Conservation (phyloP, 1,140 invertebrate genomes). For the Periplaneta americana region DNA sequence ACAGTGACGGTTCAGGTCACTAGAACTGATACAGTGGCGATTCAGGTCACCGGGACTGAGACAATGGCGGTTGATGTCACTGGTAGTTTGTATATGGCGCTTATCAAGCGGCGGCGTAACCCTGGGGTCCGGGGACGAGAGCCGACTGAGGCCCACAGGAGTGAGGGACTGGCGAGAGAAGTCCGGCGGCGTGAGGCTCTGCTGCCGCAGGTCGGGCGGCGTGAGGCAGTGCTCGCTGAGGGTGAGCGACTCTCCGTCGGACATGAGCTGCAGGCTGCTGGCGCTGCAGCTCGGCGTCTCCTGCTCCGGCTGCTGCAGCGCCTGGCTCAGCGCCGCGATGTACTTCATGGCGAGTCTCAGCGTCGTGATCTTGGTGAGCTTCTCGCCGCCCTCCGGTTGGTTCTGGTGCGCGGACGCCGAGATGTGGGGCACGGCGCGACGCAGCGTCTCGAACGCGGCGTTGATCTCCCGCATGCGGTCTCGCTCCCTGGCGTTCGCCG, state of each 20-base stretch:
- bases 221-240: neutral
- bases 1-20: too few species aligned
- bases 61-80: neutral
- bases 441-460: constrained; percentile 73
- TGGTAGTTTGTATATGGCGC: too few species aligned
- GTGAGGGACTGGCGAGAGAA: neutral
- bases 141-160: neutral
- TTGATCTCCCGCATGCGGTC: constrained; percentile 86
- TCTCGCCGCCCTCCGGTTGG: constrained; percentile 31
- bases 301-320: constrained; percentile 23
- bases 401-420: neutral
- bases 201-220: neutral
- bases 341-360: constrained; percentile 58
- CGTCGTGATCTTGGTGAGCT: constrained; percentile 57
- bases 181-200: neutral
- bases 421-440: constrained; percentile 60
- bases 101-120: neutral
- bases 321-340: constrained; percentile 48
- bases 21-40: too few species aligned
- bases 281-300: neutral
- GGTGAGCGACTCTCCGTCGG: neutral
- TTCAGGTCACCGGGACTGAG: too few species aligned
- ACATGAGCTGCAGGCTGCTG: neutral
- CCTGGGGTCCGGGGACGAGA: neutral
- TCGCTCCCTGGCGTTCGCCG: constrained; percentile 81